Conservation (phyloP, 2,888 invertebrate genomes). For the Neelides folsomi region DNA sequence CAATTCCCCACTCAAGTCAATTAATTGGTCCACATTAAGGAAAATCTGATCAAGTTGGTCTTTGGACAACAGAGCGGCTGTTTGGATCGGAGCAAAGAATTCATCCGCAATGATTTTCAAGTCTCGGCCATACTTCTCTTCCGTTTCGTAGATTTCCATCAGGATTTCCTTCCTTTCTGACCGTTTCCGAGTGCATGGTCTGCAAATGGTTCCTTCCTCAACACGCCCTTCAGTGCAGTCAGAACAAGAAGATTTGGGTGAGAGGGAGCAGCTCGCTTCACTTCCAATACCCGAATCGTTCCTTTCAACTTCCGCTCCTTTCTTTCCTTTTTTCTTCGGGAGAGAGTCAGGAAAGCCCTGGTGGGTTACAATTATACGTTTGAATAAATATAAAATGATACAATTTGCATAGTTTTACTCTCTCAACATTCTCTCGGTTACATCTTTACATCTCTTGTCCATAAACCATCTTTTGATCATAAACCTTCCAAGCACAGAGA, state of each 20-base stretch:
- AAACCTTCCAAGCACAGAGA: too few species aligned
- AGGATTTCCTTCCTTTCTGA: constrained; percentile 87
- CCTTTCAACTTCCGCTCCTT: constrained; percentile 64
- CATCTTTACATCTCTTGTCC: too few species aligned
- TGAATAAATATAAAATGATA: too few species aligned
- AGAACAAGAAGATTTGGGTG: constrained; percentile 10
- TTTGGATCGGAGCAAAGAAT: constrained; percentile 83
- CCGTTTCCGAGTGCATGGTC: constrained; percentile 74
- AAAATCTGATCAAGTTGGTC: constrained; percentile 87
- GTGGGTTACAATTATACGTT: too few species aligned
- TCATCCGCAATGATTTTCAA: constrained; percentile 83
- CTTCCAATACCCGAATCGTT: constrained; percentile 88
- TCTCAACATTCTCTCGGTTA: too few species aligned
- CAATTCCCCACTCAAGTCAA: constrained; percentile 56
- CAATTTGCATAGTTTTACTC: too few species aligned
- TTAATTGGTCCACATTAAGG: constrained; percentile 79
- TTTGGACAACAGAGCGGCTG: constrained; percentile 75
- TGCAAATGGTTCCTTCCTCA: constrained; percentile 43
- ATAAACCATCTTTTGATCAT: too few species aligned
- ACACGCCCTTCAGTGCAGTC: constrained; percentile 20
- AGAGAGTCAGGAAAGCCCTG: too few species aligned
- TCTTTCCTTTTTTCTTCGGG: constrained; percentile 44
- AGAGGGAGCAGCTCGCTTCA: constrained; percentile 49
- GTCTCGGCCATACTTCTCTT: constrained; percentile 87
- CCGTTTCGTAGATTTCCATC: constrained; percentile 88